These are phyloP conservation scores for Zootoca vivipara DNA, from an alignment of 2,113 vertebrate species.

Conservation along the genomic window DNA sequence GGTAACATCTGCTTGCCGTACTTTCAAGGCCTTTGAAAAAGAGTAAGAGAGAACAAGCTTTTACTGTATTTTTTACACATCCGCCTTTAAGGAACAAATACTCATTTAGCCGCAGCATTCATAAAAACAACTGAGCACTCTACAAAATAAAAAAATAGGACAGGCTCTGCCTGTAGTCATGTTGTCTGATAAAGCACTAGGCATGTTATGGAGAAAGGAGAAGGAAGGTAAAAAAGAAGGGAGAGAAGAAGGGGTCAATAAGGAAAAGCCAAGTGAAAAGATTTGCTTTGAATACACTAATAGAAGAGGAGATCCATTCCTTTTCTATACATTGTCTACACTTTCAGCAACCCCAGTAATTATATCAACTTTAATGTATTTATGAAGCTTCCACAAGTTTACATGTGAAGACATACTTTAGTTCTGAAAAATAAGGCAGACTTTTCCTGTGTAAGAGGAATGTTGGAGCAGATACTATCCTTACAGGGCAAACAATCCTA, in stretches of 20 bases:
- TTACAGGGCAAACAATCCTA: too few relatives aligned
- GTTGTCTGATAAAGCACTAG: neutral
- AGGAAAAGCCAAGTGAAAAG: neutral
- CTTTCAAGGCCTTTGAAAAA: slow-evolving; percentile 87
- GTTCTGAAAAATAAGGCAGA: neutral
- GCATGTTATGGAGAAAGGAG: neutral
- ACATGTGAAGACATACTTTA: neutral
- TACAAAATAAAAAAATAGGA: neutral
- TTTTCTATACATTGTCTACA: neutral
- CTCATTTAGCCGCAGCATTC: neutral
- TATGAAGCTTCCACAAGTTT: neutral
- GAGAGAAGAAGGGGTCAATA: neutral
- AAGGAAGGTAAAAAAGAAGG: neutral
- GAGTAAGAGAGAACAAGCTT: neutral
- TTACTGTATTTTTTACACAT: slow-evolving; percentile 20
- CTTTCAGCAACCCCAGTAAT: too few relatives aligned
- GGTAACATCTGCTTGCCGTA: slow-evolving; percentile 94
- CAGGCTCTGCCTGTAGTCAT: neutral
- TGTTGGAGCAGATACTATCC: too few relatives aligned
- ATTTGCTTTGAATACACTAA: neutral
- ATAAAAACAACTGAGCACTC: neutral
- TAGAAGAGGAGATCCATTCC: neutral
- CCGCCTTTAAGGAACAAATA: neutral
- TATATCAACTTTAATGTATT: neutral
- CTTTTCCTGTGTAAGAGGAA: neutral